phyloP scores from a whole-genome alignment of 2,113 vertebrate genomes.

The Steatornis caripensis region DNA sequence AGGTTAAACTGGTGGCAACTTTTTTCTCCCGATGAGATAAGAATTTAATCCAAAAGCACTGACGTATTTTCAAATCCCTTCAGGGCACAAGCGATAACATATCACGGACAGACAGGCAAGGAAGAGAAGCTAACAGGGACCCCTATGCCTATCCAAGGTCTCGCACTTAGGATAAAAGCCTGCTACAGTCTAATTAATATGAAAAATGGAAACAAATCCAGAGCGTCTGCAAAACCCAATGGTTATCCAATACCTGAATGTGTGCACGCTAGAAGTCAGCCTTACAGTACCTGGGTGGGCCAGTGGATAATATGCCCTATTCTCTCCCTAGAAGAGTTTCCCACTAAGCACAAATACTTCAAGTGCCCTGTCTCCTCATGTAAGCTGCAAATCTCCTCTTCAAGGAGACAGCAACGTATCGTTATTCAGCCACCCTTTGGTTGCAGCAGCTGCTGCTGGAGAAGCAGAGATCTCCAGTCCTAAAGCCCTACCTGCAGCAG shows the following conservation, averaged over 20 bases:
- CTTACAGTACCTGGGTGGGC: rapidly evolving
- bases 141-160: neutral
- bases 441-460: neutral
- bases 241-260: neutral
- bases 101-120: neutral
- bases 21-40: neutral
- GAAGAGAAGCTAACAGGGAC: neutral
- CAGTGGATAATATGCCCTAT: neutral
- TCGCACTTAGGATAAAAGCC: neutral
- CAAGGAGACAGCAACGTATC: neutral
- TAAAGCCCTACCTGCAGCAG: neutral
- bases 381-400: neutral
- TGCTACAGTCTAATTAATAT: neutral
- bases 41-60: neutral
- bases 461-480: neutral
- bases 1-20: neutral
- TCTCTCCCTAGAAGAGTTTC: neutral
- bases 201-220: neutral
- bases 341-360: neutral
- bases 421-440: neutral
- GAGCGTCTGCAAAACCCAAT: neutral
- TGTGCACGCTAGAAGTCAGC: neutral
- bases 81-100: neutral
- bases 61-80: neutral
- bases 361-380: rapidly evolving